Evolutionary conservation across 2,888 invertebrate species (phyloP), one percentile per base, ranked within the genome.

Genomic region (Leptopilina syphax): DNA sequence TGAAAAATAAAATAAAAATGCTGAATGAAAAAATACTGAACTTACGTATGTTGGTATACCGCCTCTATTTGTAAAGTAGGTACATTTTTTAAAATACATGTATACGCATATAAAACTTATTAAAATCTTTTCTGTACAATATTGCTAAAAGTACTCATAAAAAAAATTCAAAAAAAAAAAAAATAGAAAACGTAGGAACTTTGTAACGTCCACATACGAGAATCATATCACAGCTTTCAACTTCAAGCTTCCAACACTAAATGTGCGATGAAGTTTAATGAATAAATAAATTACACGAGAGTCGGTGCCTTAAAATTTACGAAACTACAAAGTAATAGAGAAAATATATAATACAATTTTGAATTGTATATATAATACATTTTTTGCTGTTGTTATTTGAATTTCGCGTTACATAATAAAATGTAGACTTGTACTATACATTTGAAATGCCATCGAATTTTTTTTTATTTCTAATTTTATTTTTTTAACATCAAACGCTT

Each of bases 211-310:
- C 89, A 85, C 88, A 87, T 90, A 90, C 88, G 88, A 88, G 90
- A 83, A 83, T 86, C 86, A 90, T 91, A 91, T 91, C 91, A 91
- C 91, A 91, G 91, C 89, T 91, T 87, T 89, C 85, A 87, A 89
- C 87, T 86, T 88, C 85, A 89, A 91, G 89, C 88, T 89, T 85
- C 84, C 86, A 83, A 85, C 88, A 84, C 86, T 82, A 84, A 81
- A 82, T 85, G 83, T 68, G 84, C 84, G 84, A 88, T 87, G 87
- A 90, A 90, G 88, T 89, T 88, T 88, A 34, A 34, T 34, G 83
- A 87, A 89, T 89, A 89, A 88, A 90, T 90, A 88, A 85, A 80
- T 83, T 57, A 73, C 73, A 34, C 34, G 34, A 57, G 73, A 73
- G 34, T 73, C 27, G 8, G 54, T 27, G n/a, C n/a, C 9, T 73